Base-by-base conservation (phyloP, 2,888 invertebrate genomes). In the Cerastoderma edule region DNA sequence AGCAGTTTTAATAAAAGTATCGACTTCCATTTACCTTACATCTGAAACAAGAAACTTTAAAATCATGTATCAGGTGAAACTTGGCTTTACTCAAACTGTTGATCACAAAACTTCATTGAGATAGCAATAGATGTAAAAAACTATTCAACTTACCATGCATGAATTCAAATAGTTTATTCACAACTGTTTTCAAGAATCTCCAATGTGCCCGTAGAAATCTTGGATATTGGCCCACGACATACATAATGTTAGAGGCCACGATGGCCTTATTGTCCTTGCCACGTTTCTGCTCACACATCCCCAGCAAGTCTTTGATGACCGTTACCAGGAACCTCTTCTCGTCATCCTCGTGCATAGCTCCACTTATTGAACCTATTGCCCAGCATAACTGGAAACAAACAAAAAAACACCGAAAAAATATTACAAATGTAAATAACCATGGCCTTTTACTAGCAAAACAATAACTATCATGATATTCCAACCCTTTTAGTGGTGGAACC, bases 181-280 rank as follows among this genome's bases (percentile, higher is more conserved):
- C 99, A 90, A 99, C 99, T 66, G 99, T 99, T 94, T 99, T 99
- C 82, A 99, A 95, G 94, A 99, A 99, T 93, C 98, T 98, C 99
- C 99, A 99, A 93, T 99, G 99, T n/a, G 98, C 99, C 87, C 98
- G 95, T 79, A 99, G 94, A 94, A 99, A 99, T 75, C 99, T 89
- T 56, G 99, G 99, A 94, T 99, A 99, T 93, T 99, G 99, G 2
- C 99, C 99, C 68, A 99, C 99, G 75, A 99, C 99, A 94, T 99
- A 99, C 99, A 99, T 99, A 83, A 99, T 99, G 94, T 99, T 99
- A 83, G 99, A 99, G 22, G 99, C 99, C 90, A 99, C 99, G 85
- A 99, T 99, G 74, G 99, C 99, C 94, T 99, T 99, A 94, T 99
- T 99, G 94, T 99, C 99, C 94, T 99, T 99, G 67, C 98, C 96